Base-by-base conservation (phyloP, 2,888 invertebrate species). In the Malthinus seriepunctatus region DNA sequence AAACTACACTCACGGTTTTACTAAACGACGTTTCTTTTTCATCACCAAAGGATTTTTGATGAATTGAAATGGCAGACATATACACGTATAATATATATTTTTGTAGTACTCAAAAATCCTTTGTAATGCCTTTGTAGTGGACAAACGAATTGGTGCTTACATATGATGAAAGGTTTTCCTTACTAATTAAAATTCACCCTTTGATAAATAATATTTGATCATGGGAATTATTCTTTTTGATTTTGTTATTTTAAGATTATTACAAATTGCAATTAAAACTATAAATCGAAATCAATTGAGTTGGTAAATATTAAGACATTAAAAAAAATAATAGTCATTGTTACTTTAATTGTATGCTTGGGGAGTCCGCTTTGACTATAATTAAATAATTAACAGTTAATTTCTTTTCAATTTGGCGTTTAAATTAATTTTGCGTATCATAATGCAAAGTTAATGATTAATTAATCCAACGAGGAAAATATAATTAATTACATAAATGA, bases 81-180 rank as follows among this genome's bases (percentile, higher is more conserved):
- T 68, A 67, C 60, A 56, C 46, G 66, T 67, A 69, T 69, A 69
- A 68, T 68, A 71, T 71, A 69, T 68, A 68, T 67, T 68, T 64
- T 64, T 67, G 56, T 66, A 66, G 63, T 63, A 62, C 64, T 65
- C 63, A 53, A 53, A 53, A 53, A 23, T 63, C 62, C 64, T 68
- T 69, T 64, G 65, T 60, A 56, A 61, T 64, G 60, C 63, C 56
- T 60, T 63, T 64, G 67, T 60, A 66, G 67, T 70, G 69, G 69
- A 70, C 71, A 68, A 23, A 67, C 69, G 67, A 67, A 68, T 61
- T 51, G 57, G 56, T 61, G 54, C 51, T 56, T 52, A 48, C 38
- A 54, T 33, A 56, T 46, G 49, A 53, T 61, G 57, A 61, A 61
- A 61, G 57, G 61, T 60, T 60, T 34, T 56, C 52, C 37, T 52